phyloP scores from a whole-genome alignment of 2,888 invertebrate species.

The Cheilosia urbana region DNA sequence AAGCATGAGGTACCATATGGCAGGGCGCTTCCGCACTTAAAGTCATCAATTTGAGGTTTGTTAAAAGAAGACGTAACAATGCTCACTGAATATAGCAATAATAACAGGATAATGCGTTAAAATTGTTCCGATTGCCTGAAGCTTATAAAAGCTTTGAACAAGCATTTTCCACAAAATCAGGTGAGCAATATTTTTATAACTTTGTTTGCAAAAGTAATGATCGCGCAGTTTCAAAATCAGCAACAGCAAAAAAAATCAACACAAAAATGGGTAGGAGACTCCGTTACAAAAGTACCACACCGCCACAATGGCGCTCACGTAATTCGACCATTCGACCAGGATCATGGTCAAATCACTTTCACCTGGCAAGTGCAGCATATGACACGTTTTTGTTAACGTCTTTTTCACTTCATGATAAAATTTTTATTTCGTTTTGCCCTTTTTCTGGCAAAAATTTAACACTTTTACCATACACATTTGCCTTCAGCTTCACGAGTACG shows the following conservation, averaged over 20 bases:
- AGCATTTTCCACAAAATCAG: not conserved
- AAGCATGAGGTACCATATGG: too few species aligned
- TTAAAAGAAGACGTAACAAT: too few species aligned
- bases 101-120: too few species aligned
- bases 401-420: not conserved
- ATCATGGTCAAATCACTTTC: conserved; percentile 75
- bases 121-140: too few species aligned
- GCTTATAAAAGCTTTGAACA: too few species aligned
- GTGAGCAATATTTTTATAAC: not conserved
- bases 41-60: too few species aligned
- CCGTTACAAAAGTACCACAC: not conserved
- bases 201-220: not conserved
- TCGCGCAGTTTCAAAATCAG: not conserved
- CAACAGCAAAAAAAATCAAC: not conserved
- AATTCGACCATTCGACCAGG: conserved; percentile 69
- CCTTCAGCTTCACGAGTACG: conserved; percentile 39
- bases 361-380: conserved; percentile 66
- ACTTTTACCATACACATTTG: conserved; percentile 26
- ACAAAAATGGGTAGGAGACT: not conserved
- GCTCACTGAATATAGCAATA: too few species aligned
- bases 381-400: conserved; percentile 21
- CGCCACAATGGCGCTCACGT: conserved; percentile 59
- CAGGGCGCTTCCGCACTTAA: too few species aligned
- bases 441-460: conserved; percentile 58
- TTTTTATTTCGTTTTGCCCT: conserved; percentile 46